Evolutionary conservation across 2,113 vertebrate species (phyloP).

Genomic region (Gnathonemus echidnorhynchus): DNA sequence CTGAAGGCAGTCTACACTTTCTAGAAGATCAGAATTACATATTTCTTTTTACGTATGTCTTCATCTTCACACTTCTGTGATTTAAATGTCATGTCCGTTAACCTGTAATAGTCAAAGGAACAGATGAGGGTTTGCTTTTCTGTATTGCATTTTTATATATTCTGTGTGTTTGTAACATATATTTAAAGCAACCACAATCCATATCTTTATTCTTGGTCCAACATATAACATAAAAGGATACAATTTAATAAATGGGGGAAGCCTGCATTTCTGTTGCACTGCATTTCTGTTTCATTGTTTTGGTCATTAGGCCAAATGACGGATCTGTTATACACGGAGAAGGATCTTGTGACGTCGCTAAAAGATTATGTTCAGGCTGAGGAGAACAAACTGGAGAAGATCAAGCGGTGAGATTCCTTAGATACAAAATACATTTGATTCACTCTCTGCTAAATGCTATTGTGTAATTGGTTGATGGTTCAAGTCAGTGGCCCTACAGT

Average conservation of each 20-base stretch:
- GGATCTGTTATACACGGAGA: constrained; percentile 88
- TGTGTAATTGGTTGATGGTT: background rate
- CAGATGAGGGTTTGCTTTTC: background rate
- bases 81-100: background rate
- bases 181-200: background rate
- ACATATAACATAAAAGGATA: background rate
- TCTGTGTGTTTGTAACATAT: background rate
- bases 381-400: constrained; percentile 81
- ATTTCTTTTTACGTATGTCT: background rate
- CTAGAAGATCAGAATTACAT: background rate
- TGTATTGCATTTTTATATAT: background rate
- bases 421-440: background rate
- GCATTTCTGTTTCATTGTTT: constrained; percentile 25
- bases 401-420: constrained; percentile 73
- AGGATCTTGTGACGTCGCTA: constrained; percentile 89
- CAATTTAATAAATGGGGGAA: background rate
- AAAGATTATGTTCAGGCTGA: constrained; percentile 97
- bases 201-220: background rate
- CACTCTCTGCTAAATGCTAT: background rate
- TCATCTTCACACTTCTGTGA: background rate
- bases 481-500: background rate
- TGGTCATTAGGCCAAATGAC: constrained; percentile 85
- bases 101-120: background rate
- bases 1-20: background rate
- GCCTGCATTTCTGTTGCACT: background rate